A percentile compares a stretch with the other conserved stretches of the same genome.
Evolutionary conservation across 2,888 invertebrate species (phyloP).

Genomic region (Platycheirus albimanus): DNA sequence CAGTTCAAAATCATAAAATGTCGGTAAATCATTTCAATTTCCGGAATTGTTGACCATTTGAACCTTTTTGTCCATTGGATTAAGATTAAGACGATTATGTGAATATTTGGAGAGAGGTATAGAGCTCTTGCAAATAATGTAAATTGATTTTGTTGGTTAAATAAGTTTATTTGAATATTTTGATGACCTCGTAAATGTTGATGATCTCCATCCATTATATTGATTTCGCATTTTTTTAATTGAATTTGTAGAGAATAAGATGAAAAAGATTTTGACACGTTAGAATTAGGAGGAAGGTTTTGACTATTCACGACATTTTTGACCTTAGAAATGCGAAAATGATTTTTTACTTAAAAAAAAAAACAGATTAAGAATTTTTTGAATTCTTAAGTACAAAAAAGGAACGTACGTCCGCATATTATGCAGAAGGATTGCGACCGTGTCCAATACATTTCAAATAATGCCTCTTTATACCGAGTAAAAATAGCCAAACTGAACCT

Average conservation of each 20-base stretch:
- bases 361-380: neutral
- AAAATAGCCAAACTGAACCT: too few relatives aligned
- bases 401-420: too few relatives aligned
- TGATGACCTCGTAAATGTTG: constrained; percentile 12
- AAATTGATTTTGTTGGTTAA: constrained; percentile 9
- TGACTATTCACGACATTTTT: neutral
- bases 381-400: too few relatives aligned
- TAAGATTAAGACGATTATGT: neutral
- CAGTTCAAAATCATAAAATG: constrained; percentile 23
- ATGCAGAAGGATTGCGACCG: too few relatives aligned
- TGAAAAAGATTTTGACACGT: constrained; percentile 4
- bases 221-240: neutral
- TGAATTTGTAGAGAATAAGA: neutral
- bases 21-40: constrained; percentile 25
- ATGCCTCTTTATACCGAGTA: too few relatives aligned
- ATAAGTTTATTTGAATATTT: constrained; percentile 11
- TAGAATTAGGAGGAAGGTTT: neutral
- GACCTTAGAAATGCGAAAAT: neutral
- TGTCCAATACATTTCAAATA: too few relatives aligned
- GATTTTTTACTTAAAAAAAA: too few relatives aligned
- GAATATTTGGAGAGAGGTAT: neutral
- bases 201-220: constrained; percentile 20
- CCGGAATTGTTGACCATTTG: constrained; percentile 7
- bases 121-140: constrained; percentile 22
- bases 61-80: constrained; percentile 24